Percentiles rank a stretch among this genome's conserved stretches.
These are phyloP conservation scores for Drosophila sechellia DNA, from an alignment of 1,140 invertebrate species.

Conservation along the genomic window DNA sequence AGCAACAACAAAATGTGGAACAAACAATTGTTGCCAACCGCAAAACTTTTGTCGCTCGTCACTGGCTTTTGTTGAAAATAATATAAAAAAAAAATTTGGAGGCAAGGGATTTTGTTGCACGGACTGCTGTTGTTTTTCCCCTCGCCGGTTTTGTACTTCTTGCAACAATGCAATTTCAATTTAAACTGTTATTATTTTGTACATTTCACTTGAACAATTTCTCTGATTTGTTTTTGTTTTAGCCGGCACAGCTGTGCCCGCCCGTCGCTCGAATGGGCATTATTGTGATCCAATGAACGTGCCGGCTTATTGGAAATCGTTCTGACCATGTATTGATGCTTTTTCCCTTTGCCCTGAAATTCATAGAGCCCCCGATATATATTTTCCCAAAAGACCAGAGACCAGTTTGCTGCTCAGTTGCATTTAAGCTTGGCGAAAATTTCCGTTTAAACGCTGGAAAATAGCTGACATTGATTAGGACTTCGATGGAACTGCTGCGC, in stretches of 20 bases:
- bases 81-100: constrained; percentile 1
- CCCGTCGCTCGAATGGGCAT: constrained; percentile 6
- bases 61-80: constrained; percentile 23
- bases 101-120: constrained; percentile 16
- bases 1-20: constrained; percentile 17
- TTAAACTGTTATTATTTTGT: constrained; percentile 49
- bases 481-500: constrained; percentile 17
- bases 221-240: constrained; percentile 29
- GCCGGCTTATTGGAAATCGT: constrained; percentile 10
- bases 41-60: constrained; percentile 50
- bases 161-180: constrained; percentile 49
- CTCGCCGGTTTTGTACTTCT: constrained; percentile 22
- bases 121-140: constrained; percentile 19
- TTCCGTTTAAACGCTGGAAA: background rate
- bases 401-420: background rate
- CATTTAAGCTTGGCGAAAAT: background rate
- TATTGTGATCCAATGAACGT: constrained; percentile 1
- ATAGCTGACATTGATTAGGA: background rate
- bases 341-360: background rate
- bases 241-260: constrained; percentile 10
- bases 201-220: constrained; percentile 32
- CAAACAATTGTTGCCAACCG: constrained; percentile 52
- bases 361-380: background rate
- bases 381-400: background rate
- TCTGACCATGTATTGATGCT: background rate